A percentile compares a stretch with the other conserved stretches of the same genome.
Conservation (phyloP, 2,113 vertebrate genomes). For the Lophius piscatorius region DNA sequence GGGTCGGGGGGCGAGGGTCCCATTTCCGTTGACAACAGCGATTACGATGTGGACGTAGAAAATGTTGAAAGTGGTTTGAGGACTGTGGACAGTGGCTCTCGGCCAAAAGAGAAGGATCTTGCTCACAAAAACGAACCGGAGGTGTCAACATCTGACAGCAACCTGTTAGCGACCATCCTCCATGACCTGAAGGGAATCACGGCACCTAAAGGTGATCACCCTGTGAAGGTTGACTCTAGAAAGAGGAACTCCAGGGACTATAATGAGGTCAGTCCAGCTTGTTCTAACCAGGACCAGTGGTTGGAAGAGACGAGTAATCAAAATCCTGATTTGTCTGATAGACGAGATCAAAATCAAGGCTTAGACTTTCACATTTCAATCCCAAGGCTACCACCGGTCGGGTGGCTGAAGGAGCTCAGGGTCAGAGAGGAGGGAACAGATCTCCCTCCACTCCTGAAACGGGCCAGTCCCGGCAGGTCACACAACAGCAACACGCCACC, state of each 20-base stretch:
- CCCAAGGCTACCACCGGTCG: not conserved
- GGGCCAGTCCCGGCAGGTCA: conserved; percentile 2
- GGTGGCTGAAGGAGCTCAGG: not conserved
- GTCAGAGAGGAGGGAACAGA: not conserved
- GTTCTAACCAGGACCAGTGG: not conserved
- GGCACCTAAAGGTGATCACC: not conserved
- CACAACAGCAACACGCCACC: conserved; percentile 41
- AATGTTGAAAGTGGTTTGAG: conserved; percentile 5
- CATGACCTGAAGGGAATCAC: conserved; percentile 39
- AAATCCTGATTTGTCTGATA: rapidly evolving
- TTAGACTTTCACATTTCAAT: not conserved
- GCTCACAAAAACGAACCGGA: not conserved
- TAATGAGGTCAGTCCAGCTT: not conserved
- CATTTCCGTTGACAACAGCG: conserved; percentile 1
- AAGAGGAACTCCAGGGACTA: not conserved
- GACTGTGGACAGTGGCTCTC: not conserved
- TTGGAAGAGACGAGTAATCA: not conserved
- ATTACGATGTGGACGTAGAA: conserved; percentile 47
- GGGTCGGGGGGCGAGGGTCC: conserved; percentile 24
- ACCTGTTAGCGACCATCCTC: conserved; percentile 51
- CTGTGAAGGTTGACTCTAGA: not conserved
- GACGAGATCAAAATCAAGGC: not conserved
- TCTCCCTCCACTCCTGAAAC: conserved; percentile 16
- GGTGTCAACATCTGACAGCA: conserved; percentile 13
- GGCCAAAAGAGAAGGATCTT: too few species aligned